Evolutionary conservation across 2,113 vertebrate species (phyloP), one percentile per base, ranked within the genome.

Genomic region (Oostethus manadensis): DNA sequence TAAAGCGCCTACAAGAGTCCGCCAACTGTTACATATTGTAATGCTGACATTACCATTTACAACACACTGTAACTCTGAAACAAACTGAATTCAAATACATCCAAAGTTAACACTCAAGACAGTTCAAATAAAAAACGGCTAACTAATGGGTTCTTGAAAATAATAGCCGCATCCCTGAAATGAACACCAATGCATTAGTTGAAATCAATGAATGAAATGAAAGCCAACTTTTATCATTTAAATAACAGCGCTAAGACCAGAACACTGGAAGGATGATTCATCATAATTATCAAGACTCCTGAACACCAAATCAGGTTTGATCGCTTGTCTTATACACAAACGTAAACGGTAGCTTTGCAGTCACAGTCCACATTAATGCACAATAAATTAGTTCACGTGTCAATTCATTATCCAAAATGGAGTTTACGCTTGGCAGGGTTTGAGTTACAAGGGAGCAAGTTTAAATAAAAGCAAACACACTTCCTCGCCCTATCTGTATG

Each of bases 231-330:
- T 17, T 23, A 29, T 29, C 29, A 17, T 26, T 33, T 22, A 10
- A 51, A 51, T 55, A 21, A 38, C 11, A 20, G 35, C 35, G 40
- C 18, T 40, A 42, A 29, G 23, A 48, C 61, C 17, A 15, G 51
- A 15, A 58, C 48, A 63, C 53, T 20, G 8, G 26, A 46, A 51
- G 62, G 68, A 72, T 62, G 77, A 83, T 84, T 83, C 68, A 80
- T 87, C 79, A 81, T 85, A 77, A 85, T 84, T 82, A 86, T 81
- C 74, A 74, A 58, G 60, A 75, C 71, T 68, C 83, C 70, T 80
- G 79, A 83, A 82, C 73, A 40, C 20, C 72, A 72, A 79, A 82
- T 84, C 76, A 71, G 77, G 81, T 78, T 64, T 43, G 18, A 71
- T 79, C 68, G 48, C 63, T 69, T 68, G 71, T 62, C 65, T 76